Evolutionary conservation across 2,888 invertebrate genomes (phyloP).

Genomic region (Luperina testacea): DNA sequence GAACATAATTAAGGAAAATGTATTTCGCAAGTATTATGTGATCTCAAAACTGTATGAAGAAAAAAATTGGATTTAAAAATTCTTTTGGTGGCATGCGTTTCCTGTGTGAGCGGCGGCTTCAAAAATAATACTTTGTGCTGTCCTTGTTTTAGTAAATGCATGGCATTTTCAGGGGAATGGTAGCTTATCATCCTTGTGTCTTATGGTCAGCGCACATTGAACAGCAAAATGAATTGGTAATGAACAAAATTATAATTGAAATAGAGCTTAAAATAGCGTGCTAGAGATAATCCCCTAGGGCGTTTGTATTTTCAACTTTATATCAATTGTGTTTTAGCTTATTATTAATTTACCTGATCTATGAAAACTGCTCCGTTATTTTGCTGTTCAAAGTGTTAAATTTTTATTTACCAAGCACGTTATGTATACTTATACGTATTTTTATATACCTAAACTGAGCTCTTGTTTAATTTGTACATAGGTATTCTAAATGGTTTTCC

Average conservation of each 20-base stretch:
- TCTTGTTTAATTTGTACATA: constrained; percentile 46
- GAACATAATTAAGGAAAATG: background rate
- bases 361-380: background rate
- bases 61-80: background rate
- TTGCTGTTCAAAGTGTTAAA: background rate
- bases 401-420: constrained; percentile 5
- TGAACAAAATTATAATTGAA: background rate
- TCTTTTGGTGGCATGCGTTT: background rate
- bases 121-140: constrained; percentile 8
- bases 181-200: constrained; percentile 1
- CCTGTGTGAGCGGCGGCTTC: background rate
- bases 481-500: constrained; percentile 37
- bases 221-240: background rate
- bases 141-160: constrained; percentile 32
- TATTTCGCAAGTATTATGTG: constrained; percentile 18
- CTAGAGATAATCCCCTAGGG: background rate
- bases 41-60: constrained; percentile 29
- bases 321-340: background rate
- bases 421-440: constrained; percentile 30
- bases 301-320: constrained; percentile 6
- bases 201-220: constrained; percentile 1
- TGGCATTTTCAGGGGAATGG: constrained; percentile 16
- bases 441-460: constrained; percentile 31
- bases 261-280: constrained; percentile 1
- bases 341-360: background rate